Base-by-base conservation (phyloP, 2,797 vertebrate species). In the Hippoglossus hippoglossus region DNA sequence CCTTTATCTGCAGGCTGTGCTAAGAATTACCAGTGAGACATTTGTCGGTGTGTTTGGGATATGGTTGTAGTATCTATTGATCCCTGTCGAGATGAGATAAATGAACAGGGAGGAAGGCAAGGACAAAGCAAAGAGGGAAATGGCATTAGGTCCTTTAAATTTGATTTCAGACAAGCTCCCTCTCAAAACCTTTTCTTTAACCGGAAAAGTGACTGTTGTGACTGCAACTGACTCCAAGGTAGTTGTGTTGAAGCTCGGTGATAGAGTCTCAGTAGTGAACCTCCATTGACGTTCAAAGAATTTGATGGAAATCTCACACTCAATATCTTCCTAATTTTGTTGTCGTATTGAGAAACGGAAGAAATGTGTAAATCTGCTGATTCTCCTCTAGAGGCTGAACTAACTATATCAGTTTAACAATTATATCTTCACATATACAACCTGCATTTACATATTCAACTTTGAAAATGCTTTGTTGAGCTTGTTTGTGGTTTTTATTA, bases 1-100 rank as follows among this genome's bases (percentile, higher is more conserved):
- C 79, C 79, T 91, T 87, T 87, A 87, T 93, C 90, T 89, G 68
- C 63, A 75, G 74, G 82, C 83, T 81, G 80, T 61, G 81, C 84
- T 75, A 68, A 82, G 87, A 89, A 90, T 91, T 65, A 85, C 77
- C 76, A 79, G 78, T 58, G 53, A 86, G 86, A 83, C 73, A 68
- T 85, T 81, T 83, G 77, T 78, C 77, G 71, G 85, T 73, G 73
- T 77, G 25, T 84, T 89, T 75, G 71, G 73, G 72, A 79, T 69
- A 70, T 41, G 73, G 81, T 75, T 83, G 74, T 67, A 31, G 59
- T 28, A 52, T 75, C 67, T 87, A 88, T 84, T 82, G 82, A 91
- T 92, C 75, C 69, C 70, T 60, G 62, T 82, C 52, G 63, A 81
- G 79, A 84, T 82, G 79, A 72, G 65, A 77, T 63, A 71, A 83